Percentiles rank a stretch among this genome's conserved stretches.
Conservation (phyloP, 2,888 invertebrate genomes). For the Lamellibrachia columna region DNA sequence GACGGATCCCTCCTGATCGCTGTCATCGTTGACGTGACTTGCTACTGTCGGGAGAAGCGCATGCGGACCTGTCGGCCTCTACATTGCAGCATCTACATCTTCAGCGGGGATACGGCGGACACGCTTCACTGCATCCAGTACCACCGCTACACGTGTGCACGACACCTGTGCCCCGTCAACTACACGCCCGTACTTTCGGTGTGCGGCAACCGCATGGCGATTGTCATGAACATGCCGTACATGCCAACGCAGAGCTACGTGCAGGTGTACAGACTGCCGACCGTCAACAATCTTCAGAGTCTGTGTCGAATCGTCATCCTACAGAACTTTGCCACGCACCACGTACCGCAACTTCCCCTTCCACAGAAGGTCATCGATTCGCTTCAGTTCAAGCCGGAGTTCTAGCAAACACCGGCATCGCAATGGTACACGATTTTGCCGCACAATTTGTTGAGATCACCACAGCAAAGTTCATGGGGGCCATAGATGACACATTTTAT, state of each 20-base stretch:
- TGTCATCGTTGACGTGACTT: conserved; percentile 54
- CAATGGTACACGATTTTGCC: not conserved
- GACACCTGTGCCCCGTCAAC: conserved; percentile 62
- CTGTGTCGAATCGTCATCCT: conserved; percentile 59
- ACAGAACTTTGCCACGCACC: conserved; percentile 54
- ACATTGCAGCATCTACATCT: conserved; percentile 60
- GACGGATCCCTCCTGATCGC: conserved; percentile 62
- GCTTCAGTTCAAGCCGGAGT: conserved; percentile 62
- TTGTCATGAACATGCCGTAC: conserved; percentile 59
- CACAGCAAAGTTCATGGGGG: not conserved
- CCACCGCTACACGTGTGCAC: conserved; percentile 59
- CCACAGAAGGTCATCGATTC: conserved; percentile 60
- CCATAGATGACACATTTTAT: not conserved
- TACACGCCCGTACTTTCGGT: conserved; percentile 62
- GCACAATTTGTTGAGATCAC: not conserved
- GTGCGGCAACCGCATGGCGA: conserved; percentile 63
- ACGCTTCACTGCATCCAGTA: conserved; percentile 64
- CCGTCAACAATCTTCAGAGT: conserved; percentile 57
- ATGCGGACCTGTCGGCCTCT: conserved; percentile 58
- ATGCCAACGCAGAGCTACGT: conserved; percentile 55
- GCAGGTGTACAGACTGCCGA: conserved; percentile 62
- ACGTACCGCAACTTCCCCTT: conserved; percentile 56
- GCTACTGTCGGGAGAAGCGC: conserved; percentile 60
- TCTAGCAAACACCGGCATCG: not conserved
- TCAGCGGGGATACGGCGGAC: conserved; percentile 58